A percentile compares a stretch with the other conserved stretches of the same genome.
Evolutionary conservation across 2,113 vertebrate genomes (phyloP).

Genomic region (Uria aalge): DNA sequence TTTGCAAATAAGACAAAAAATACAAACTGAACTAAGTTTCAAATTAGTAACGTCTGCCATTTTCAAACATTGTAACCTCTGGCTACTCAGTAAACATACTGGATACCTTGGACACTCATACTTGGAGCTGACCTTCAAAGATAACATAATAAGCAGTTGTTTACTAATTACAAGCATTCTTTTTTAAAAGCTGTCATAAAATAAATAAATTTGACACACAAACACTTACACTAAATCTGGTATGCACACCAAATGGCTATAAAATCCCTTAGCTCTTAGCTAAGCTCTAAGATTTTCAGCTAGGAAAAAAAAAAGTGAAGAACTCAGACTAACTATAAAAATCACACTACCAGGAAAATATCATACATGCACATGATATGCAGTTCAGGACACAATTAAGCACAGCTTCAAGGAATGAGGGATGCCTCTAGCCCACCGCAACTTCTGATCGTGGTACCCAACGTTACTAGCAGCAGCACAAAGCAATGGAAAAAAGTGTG

Average conservation of each 20-base stretch:
- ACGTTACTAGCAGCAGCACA: background rate
- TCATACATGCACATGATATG: rapidly evolving
- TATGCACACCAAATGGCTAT: background rate
- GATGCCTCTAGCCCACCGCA: background rate
- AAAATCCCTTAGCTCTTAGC: background rate
- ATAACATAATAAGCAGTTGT: background rate
- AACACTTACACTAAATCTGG: background rate
- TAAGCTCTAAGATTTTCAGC: background rate
- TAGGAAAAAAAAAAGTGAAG: background rate
- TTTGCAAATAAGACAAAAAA: background rate
- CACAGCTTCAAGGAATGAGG: background rate
- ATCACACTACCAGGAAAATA: background rate
- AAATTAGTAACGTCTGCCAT: background rate
- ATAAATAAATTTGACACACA: background rate
- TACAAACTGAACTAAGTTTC: background rate
- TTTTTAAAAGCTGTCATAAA: background rate
- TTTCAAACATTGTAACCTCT: background rate
- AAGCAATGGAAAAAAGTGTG: background rate
- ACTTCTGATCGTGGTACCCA: background rate
- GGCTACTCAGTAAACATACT: background rate
- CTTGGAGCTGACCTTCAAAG: background rate
- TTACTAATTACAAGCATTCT: background rate
- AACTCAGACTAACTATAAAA: background rate
- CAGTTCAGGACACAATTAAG: background rate
- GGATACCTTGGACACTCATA: background rate